Conservation (phyloP, 2,797 vertebrate species). For the Bovichtus variegatus region DNA sequence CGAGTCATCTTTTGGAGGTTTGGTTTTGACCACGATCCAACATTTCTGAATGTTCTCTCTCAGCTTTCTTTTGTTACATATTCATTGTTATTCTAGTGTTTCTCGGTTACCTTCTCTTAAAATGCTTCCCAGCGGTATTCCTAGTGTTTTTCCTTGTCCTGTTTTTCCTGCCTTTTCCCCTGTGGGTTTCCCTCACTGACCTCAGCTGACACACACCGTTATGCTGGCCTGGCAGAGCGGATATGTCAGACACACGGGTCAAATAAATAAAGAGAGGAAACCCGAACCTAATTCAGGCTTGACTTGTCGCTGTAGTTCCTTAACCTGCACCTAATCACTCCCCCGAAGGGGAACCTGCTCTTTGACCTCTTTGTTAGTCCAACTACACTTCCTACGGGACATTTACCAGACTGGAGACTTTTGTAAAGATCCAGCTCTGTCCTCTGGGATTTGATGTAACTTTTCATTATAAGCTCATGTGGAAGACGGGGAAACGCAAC, state of each 20-base stretch:
- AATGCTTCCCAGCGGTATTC: slow-evolving; percentile 44
- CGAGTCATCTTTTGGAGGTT: slow-evolving; percentile 30
- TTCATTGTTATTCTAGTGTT: slow-evolving; percentile 42
- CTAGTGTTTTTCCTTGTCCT: slow-evolving; percentile 57
- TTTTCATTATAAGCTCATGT: slow-evolving; percentile 18
- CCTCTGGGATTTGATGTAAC: slow-evolving; percentile 22
- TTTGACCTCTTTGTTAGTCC: slow-evolving; percentile 59
- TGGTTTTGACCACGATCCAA: slow-evolving; percentile 23
- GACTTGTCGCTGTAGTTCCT: slow-evolving; percentile 49
- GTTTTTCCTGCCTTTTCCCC: slow-evolving; percentile 68
- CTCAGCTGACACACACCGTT: slow-evolving; percentile 59
- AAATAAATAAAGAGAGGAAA: slow-evolving; percentile 76
- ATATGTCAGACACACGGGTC: slow-evolving; percentile 73
- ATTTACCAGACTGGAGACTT: slow-evolving; percentile 29
- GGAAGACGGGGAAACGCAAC: slow-evolving; percentile 5
- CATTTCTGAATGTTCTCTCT: slow-evolving; percentile 7
- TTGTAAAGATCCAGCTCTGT: slow-evolving; percentile 34
- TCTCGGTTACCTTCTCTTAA: slow-evolving; percentile 56
- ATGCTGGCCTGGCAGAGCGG: slow-evolving; percentile 47
- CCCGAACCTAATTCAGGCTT: slow-evolving; percentile 56
- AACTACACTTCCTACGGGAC: slow-evolving; percentile 43
- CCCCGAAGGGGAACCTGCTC: slow-evolving; percentile 57
- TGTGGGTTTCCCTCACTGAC: slow-evolving; percentile 59
- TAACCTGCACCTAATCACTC: slow-evolving; percentile 61
- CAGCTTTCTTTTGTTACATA: slow-evolving; percentile 4